These are phyloP conservation scores for Podarcis siculus DNA, from an alignment of 2,797 vertebrate species.

Conservation along the genomic window DNA sequence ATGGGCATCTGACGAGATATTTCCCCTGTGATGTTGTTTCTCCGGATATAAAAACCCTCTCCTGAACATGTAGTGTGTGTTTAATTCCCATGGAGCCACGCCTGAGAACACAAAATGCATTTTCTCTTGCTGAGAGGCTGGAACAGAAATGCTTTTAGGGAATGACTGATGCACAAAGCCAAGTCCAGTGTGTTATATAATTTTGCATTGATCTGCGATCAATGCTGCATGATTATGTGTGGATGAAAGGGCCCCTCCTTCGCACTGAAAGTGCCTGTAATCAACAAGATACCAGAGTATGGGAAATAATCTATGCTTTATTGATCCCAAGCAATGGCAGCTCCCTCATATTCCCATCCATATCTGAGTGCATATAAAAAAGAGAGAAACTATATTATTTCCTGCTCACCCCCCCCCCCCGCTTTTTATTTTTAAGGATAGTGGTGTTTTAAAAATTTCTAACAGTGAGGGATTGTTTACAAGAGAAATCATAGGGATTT, in stretches of 20 bases:
- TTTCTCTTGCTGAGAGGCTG: neutral
- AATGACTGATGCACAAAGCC: neutral
- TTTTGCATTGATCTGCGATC: neutral
- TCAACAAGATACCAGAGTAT: accelerated
- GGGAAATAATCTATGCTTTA: neutral
- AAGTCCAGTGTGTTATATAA: neutral
- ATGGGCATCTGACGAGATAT: neutral
- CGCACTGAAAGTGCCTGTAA: accelerated
- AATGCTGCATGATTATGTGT: accelerated
- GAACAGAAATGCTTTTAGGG: constrained; percentile 8
- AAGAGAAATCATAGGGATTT: neutral
- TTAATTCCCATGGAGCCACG: neutral
- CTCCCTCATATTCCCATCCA: neutral
- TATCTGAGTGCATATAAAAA: neutral
- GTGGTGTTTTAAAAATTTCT: neutral
- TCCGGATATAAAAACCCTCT: neutral
- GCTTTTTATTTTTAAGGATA: neutral
- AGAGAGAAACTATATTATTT: neutral
- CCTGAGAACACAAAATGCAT: neutral
- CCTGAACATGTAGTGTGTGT: neutral
- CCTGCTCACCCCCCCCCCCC: too few species aligned
- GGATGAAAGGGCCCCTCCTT: neutral
- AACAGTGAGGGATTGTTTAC: neutral
- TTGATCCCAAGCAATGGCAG: neutral
- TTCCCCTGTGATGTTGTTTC: neutral